Evolutionary conservation across 1,140 invertebrate species (phyloP).

Genomic region (Matsumurasca onukii): DNA sequence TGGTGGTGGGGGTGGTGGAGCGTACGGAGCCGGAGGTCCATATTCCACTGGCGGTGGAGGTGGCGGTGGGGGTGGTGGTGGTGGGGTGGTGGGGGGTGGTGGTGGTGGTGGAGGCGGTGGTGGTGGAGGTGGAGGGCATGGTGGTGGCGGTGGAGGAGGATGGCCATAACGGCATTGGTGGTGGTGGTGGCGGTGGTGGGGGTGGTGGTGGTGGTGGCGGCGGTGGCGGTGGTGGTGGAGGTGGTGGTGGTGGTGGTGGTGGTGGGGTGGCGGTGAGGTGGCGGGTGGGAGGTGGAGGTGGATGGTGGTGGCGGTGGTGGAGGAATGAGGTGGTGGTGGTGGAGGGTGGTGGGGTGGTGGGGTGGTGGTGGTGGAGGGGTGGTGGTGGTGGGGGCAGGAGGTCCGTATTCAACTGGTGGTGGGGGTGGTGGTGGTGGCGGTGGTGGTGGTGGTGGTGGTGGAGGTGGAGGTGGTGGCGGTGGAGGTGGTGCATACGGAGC

Average conservation of each 20-base stretch:
- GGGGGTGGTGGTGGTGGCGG: constrained; percentile 16
- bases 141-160: constrained; percentile 18
- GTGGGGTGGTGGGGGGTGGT: constrained; percentile 23
- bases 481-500: constrained; percentile 21
- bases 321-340: constrained; percentile 21
- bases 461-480: constrained; percentile 19
- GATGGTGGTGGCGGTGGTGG: constrained; percentile 31
- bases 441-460: constrained; percentile 23
- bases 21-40: constrained; percentile 27
- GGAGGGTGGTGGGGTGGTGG: constrained; percentile 29
- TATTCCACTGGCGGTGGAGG: constrained; percentile 3
- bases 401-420: constrained; percentile 1
- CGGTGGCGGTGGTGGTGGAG: constrained; percentile 20
- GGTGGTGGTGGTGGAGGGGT: constrained; percentile 30
- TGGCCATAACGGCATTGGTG: constrained; percentile 11
- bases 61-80: not conserved
- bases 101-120: constrained; percentile 30
- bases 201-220: constrained; percentile 20
- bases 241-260: constrained; percentile 27
- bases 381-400: constrained; percentile 5
- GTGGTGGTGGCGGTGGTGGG: constrained; percentile 26
- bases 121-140: constrained; percentile 12
- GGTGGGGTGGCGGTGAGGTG: constrained; percentile 30
- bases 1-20: constrained; percentile 5
- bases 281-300: constrained; percentile 29